phyloP scores from a whole-genome alignment of 2,113 vertebrate genomes.

The Vulpes vulpes region DNA sequence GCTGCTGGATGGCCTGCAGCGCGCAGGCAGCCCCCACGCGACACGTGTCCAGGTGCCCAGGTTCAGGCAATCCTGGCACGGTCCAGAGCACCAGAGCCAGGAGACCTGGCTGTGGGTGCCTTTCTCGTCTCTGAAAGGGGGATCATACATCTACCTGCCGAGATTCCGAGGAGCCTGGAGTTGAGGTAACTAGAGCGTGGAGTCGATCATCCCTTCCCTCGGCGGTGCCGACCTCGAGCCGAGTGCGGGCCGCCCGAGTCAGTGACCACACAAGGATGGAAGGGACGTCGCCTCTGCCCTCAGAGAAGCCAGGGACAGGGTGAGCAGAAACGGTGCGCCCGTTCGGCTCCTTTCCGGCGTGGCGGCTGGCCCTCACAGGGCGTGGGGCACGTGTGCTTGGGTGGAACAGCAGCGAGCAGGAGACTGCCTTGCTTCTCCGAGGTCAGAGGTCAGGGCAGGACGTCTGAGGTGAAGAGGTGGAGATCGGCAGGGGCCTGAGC shows the following conservation, averaged over 20 bases:
- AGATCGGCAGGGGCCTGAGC: background rate
- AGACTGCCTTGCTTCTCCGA: background rate
- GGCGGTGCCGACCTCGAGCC: background rate
- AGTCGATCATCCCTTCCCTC: background rate
- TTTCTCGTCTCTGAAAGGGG: background rate
- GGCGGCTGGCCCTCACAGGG: background rate
- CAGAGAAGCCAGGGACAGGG: background rate
- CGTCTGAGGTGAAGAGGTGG: background rate
- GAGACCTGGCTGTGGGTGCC: background rate
- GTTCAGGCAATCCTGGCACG: background rate
- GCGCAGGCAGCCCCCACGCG: too few relatives aligned
- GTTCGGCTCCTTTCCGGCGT: accelerated
- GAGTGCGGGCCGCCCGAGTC: background rate
- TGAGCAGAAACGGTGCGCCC: background rate
- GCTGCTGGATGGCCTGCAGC: background rate
- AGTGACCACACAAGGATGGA: background rate
- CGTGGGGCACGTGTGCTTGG: background rate
- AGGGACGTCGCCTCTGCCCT: background rate
- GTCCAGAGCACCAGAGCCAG: background rate
- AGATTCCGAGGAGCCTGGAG: background rate
- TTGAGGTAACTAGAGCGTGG: background rate
- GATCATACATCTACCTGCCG: background rate
- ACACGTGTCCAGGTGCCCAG: background rate
- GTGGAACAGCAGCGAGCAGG: background rate
- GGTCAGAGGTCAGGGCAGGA: background rate